Evolutionary conservation across 2,797 vertebrate species (phyloP), one percentile per base, ranked within the genome.

Genomic region (Carapus acus): DNA sequence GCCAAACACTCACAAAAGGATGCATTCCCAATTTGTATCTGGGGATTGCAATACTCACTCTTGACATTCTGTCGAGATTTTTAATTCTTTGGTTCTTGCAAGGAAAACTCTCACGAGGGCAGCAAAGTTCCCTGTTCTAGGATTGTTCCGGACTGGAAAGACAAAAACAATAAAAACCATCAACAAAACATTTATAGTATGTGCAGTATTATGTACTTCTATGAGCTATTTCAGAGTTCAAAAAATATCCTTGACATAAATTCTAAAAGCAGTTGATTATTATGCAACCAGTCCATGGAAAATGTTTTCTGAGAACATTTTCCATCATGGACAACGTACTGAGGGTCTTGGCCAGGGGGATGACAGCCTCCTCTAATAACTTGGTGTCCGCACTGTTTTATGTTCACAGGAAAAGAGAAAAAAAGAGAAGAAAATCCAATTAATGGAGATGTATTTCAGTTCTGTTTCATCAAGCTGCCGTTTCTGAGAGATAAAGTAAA

Each of bases 41-140:
- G 6, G 21, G 69, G 17, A 44, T 53, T 69, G 45, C 66, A 66
- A 71, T 76, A 89, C 94, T 94, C 86, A 99, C 96, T 99, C 96
- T 83, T 97, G 91, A 80, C 96, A 99, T 91, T 98, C 94, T 61
- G 94, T 94, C 1, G 96, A 99, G 73, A 98, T 93, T 85, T 98
- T 98, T 75, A 99, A 82, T 73, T 98, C 96, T 89, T 94, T 97
- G 81, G 94, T 98, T 91, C 96, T 90, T 67, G 90, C 90, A 69
- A 99, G 88, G 80, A 99, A 98, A 80, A 98, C 87, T 83, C 90
- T 91, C 68, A 97, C 89, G 62, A 98, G 82, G 0, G 93, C 89
- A 2, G 90, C 88, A 44, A 98, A 91, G 80, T 99, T 99, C 73
- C 94, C 94, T 0, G 94, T 92, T 70, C 92, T 91, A 68, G 92